phyloP scores from a whole-genome alignment of 2,888 invertebrate genomes.

The Erebia aethiops region DNA sequence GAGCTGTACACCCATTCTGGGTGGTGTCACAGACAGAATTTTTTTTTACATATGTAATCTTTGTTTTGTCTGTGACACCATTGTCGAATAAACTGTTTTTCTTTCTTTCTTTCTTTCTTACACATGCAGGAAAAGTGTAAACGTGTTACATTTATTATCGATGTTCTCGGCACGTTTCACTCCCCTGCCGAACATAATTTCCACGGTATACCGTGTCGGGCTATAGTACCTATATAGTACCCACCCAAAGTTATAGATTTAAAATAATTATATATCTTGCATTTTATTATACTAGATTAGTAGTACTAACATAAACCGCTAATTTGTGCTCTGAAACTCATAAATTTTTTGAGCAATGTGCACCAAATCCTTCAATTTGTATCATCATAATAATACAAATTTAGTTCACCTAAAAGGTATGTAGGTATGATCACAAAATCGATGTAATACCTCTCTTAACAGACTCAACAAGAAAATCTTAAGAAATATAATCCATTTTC shows the following conservation, averaged over 20 bases:
- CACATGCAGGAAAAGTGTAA: neutral
- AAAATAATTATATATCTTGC: no score
- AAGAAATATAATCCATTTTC: slow-evolving; percentile 14
- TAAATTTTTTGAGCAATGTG: neutral
- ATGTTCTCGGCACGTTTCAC: neutral
- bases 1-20: no score
- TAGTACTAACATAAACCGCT: neutral
- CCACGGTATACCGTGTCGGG: neutral
- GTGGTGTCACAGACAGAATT: no score
- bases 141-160: neutral
- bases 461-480: neutral
- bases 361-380: neutral
- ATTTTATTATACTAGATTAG: no score
- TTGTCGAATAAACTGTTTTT: no score
- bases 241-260: no score
- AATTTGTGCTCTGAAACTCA: neutral
- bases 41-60: no score
- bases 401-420: neutral
- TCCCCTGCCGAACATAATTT: neutral
- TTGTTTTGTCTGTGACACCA: no score
- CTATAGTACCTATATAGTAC: no score
- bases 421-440: neutral
- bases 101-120: no score
- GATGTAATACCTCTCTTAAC: neutral
- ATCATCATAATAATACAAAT: neutral